These are phyloP conservation scores for Eptatretus burgeri DNA, from an alignment of 2,113 vertebrate species.

Conservation along the genomic window DNA sequence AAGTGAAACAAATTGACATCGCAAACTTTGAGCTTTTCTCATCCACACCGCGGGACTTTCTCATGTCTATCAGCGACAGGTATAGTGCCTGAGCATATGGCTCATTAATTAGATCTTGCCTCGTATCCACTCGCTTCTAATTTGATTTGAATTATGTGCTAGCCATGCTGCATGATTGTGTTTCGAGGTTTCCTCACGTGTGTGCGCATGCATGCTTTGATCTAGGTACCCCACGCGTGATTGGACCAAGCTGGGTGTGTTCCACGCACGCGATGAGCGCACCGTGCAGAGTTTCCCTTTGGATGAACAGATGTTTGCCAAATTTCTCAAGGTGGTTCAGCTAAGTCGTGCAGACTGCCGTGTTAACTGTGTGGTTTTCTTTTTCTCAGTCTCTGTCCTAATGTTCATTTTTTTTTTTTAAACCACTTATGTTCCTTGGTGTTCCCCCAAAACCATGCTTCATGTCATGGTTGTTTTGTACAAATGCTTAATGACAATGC, in stretches of 20 bases:
- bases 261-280: conserved; percentile 76
- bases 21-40: conserved; percentile 96
- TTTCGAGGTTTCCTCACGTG: too few species aligned
- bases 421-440: not conserved
- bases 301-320: conserved; percentile 93
- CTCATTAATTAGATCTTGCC: too few species aligned
- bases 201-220: too few species aligned
- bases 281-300: conserved; percentile 93
- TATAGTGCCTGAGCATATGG: conserved; percentile 12
- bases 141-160: not conserved
- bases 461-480: too few species aligned
- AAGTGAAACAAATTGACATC: conserved; percentile 90
- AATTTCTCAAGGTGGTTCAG: conserved; percentile 71
- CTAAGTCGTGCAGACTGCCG: not conserved
- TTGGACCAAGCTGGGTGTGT: conserved; percentile 87
- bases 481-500: too few species aligned
- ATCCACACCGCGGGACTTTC: conserved; percentile 81
- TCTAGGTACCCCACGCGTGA: conserved; percentile 88
- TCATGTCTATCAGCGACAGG: conserved; percentile 95
- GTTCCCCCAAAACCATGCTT: not conserved
- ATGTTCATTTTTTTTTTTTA: not conserved
- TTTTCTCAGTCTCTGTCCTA: too few species aligned
- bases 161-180: not conserved
- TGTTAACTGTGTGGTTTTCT: too few species aligned
- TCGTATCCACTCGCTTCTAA: conserved; percentile 10